Evolutionary conservation across 2,113 vertebrate species (phyloP).

Genomic region (Scalopus aquaticus): DNA sequence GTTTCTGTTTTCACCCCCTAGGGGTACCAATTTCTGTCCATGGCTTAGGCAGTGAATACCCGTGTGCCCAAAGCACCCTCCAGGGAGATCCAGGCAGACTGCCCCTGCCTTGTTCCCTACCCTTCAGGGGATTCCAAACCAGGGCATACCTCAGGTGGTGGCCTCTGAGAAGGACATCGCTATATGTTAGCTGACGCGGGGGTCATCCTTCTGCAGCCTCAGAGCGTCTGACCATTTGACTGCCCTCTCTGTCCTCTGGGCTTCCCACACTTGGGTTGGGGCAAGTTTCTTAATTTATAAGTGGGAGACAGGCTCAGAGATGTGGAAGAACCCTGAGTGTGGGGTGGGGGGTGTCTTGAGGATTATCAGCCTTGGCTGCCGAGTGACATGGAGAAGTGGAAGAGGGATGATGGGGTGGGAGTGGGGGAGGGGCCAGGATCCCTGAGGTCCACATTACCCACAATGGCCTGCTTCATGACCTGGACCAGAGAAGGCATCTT

Average conservation of each 20-base stretch:
- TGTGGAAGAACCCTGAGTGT: neutral
- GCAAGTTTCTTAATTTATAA: neutral
- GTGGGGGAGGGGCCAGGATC: neutral
- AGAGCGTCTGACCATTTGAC: neutral
- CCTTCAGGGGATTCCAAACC: neutral
- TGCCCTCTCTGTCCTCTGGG: neutral
- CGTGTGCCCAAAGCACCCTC: neutral
- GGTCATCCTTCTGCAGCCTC: neutral
- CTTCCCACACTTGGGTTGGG: neutral
- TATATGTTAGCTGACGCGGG: neutral
- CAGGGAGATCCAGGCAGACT: neutral
- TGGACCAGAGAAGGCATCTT: neutral
- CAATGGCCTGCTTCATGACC: rapidly evolving
- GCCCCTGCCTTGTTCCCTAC: neutral
- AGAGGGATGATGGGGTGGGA: neutral
- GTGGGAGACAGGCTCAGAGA: neutral
- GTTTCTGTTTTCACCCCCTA: neutral
- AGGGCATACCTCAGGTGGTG: neutral
- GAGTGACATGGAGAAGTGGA: neutral
- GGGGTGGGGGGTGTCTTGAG: neutral
- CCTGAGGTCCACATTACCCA: neutral
- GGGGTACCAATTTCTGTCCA: neutral
- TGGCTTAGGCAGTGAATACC: neutral
- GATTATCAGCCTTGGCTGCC: neutral
- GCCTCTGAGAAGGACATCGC: neutral